phyloP scores from a whole-genome alignment of 2,113 vertebrate genomes.

The Oplegnathus fasciatus region DNA sequence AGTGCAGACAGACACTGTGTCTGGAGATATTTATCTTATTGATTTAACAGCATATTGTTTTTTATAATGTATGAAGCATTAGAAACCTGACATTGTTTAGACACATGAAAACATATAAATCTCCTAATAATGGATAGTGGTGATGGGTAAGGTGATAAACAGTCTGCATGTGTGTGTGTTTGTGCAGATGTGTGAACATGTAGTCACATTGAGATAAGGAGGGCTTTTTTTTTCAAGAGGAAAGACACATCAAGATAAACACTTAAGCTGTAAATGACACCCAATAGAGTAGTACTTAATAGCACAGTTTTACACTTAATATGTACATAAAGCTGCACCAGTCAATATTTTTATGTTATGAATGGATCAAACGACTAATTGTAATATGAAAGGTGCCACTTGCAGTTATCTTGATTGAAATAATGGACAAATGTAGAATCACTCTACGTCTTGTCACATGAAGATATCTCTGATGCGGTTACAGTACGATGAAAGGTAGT shows the following conservation, averaged over 20 bases:
- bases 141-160: constrained; percentile 41
- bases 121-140: constrained; percentile 37
- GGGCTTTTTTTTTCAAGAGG: neutral
- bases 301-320: neutral
- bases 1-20: constrained; percentile 34
- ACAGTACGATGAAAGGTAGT: constrained; percentile 1
- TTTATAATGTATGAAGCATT: constrained; percentile 48
- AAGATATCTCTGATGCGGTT: neutral
- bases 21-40: constrained; percentile 58
- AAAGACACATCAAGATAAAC: neutral
- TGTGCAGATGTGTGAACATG: neutral
- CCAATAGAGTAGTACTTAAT: neutral
- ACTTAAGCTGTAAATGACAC: neutral
- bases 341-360: neutral
- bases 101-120: constrained; percentile 61
- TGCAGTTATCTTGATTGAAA: constrained; percentile 6
- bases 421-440: neutral
- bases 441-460: neutral
- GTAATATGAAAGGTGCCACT: neutral
- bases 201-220: neutral
- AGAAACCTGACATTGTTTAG: constrained; percentile 26
- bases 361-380: neutral
- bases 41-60: constrained; percentile 70
- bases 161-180: neutral
- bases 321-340: neutral